These are phyloP conservation scores for Mesitornis unicolor DNA, from an alignment of 2,113 vertebrate species.

Conservation along the genomic window DNA sequence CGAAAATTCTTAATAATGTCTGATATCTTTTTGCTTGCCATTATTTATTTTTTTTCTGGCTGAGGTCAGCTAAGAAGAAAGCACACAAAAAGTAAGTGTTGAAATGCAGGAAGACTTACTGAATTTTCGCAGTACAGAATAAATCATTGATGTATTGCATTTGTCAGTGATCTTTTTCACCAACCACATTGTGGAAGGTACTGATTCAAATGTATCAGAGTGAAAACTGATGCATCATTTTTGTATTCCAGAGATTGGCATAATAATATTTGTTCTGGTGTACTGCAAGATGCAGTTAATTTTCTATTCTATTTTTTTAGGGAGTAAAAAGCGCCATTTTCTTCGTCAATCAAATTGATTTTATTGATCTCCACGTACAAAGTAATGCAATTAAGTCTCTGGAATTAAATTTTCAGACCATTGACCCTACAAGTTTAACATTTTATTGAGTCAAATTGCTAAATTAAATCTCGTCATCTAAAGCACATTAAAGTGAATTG, in stretches of 20 bases:
- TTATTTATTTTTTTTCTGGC: not conserved
- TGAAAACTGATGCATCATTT: constrained; percentile 22
- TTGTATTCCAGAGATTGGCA: constrained; percentile 24
- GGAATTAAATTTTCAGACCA: constrained; percentile 90
- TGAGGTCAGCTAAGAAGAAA: not conserved
- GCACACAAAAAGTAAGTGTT: not conserved
- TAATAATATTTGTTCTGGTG: constrained; percentile 25
- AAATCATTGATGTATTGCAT: constrained; percentile 66
- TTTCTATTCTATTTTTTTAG: constrained; percentile 49
- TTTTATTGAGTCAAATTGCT: constrained; percentile 87
- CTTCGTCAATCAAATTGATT: constrained; percentile 83
- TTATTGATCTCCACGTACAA: constrained; percentile 84
- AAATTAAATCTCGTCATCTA: constrained; percentile 83
- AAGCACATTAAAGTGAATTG: constrained; percentile 81
- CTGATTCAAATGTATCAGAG: constrained; percentile 36
- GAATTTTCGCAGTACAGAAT: constrained; percentile 67
- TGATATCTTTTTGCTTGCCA: not conserved
- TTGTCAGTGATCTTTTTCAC: not conserved
- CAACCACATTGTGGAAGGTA: constrained; percentile 42
- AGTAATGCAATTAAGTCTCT: constrained; percentile 89
- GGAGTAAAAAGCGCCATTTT: constrained; percentile 69
- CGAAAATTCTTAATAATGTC: not conserved
- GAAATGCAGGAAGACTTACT: constrained; percentile 32
- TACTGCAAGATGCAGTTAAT: constrained; percentile 38
- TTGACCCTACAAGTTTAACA: constrained; percentile 86